Base-by-base conservation (phyloP, 2,888 invertebrate species). In the Bembecia ichneumoniformis region DNA sequence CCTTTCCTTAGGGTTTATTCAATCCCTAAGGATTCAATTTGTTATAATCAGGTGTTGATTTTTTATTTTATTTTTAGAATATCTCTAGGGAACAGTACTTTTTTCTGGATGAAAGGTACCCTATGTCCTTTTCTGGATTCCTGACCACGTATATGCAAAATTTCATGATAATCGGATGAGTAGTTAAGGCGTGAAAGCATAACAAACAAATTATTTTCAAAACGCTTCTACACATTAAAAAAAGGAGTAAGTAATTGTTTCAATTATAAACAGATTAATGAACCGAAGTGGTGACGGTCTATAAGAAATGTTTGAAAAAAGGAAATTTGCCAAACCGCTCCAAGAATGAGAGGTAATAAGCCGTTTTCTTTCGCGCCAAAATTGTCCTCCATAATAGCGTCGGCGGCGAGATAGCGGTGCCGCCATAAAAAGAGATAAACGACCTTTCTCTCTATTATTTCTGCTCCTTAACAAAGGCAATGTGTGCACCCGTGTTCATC, bases 351-450 rank as follows among this genome's bases (percentile, higher is more conserved):
- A 77, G 79, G 83, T 84, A 84, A 86, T 87, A 86, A 87, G 84
- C 86, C 84, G 83, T 86, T 83, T 84, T 86, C 84, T 84, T 87
- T 86, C 81, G 82, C 84, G 84, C 84, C 83, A 83, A 86, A 87
- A 87, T 86, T 84, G 87, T 86, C 83, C 77, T 71, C 82, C 82
- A 86, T 86, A 82, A 87, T 84, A 83, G 82, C 86, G 77, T 71
- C 76, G 80, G 71, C 72, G 75, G 74, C 69, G 70, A 84, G 86
- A 87, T 87, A 87, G 83, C 82, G 80, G 64, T 67, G 71, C 71
- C 77, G 82, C 80, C 83, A 82, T 87, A 87, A 87, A 87, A 82
- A 83, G 86, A 86, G 82, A 87, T 87, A 86, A 87, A 87, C 87
- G 86, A 86, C 83, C 83, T 71, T 72, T 77, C 76, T 81, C 83